Evolutionary conservation across 2,888 invertebrate species (phyloP), one percentile per base, ranked within the genome.

Genomic region (Epicampocera succincta): DNA sequence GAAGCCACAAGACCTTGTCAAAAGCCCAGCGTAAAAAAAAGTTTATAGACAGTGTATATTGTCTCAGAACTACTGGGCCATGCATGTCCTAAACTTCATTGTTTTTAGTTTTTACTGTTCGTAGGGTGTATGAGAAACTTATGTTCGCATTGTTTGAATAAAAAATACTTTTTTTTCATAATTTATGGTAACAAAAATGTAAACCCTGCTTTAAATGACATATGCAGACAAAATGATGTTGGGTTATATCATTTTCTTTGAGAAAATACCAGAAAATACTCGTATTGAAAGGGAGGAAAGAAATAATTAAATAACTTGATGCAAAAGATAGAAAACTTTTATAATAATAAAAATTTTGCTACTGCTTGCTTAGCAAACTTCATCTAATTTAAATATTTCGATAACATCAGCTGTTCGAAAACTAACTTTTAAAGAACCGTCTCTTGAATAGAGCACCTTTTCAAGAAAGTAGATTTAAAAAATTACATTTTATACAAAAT

Each of bases 111-210:
- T 29, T 12, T 12, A 17, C 25, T n/a, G 8, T 46, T 46, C 46
- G 63, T 63, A 19, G 63, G 46, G 46, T 33, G 63, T 63, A 33
- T 63, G 63, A 25, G 63, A 63, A 63, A 46, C 33, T 29, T 46
- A 63, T 63, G 17, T 46, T 29, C 17, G 12, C 17, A 46, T 46
- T 46, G 33, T 33, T 9, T 63, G 8, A 46, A 38, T 38, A 61
- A 61, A 46, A 44, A n/a, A n/a, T n/a, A 25, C 11, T 13, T 61
- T n/a, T 61, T 63, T 60, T 60, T 21, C 60, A 60, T 44, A 46
- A 63, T 63, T 63, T 63, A 12, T 46, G 17, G 12, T 12, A 61
- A 61, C n/a, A 29, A 46, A 13, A 29, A 15, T 21, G 2, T 15
- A 60, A 19, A 19, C 40, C 21, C 33, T 42, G 19, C 33, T 21